These are phyloP conservation scores for Volucella inflata DNA, from an alignment of 2,888 invertebrate species.

Conservation along the genomic window DNA sequence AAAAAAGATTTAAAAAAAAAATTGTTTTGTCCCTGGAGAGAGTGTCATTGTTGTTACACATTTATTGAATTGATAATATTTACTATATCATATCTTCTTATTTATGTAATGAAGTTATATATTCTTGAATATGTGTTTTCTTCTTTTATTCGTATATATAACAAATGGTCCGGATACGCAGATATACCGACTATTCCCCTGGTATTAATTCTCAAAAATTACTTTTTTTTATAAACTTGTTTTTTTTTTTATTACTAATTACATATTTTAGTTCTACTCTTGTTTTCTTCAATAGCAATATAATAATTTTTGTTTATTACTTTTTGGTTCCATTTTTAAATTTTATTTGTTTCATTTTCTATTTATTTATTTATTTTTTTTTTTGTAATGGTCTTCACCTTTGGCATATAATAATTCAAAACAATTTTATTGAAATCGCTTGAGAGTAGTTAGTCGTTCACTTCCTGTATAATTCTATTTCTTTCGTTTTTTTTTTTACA, in stretches of 20 bases:
- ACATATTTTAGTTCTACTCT: not conserved
- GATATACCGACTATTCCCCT: constrained; percentile 78
- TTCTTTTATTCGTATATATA: constrained; percentile 75
- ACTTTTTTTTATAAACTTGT: constrained; percentile 51
- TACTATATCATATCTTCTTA: constrained; percentile 56
- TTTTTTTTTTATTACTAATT: constrained; percentile 17
- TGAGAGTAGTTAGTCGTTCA: constrained; percentile 65
- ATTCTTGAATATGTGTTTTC: constrained; percentile 77
- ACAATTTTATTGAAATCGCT: constrained; percentile 30
- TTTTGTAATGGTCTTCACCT: constrained; percentile 24
- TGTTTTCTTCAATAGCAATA: not conserved
- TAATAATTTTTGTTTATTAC: too few relatives aligned
- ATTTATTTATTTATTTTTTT: constrained; percentile 15
- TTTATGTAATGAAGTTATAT: constrained; percentile 74
- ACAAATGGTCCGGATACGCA: constrained; percentile 77
- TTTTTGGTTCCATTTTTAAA: constrained; percentile 2
- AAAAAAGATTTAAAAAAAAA: constrained; percentile 39
- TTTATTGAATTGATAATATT: constrained; percentile 60
- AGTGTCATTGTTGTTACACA: constrained; percentile 73
- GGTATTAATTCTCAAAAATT: constrained; percentile 73
- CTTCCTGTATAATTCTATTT: constrained; percentile 32
- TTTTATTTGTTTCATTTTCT: constrained; percentile 27
- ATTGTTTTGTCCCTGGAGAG: constrained; percentile 61
- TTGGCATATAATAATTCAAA: constrained; percentile 33
- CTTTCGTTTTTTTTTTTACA: not conserved